Percentiles rank a stretch among this genome's conserved stretches.
These are phyloP conservation scores for Laterallus jamaicensis DNA, from an alignment of 2,113 vertebrate genomes.

Conservation along the genomic window DNA sequence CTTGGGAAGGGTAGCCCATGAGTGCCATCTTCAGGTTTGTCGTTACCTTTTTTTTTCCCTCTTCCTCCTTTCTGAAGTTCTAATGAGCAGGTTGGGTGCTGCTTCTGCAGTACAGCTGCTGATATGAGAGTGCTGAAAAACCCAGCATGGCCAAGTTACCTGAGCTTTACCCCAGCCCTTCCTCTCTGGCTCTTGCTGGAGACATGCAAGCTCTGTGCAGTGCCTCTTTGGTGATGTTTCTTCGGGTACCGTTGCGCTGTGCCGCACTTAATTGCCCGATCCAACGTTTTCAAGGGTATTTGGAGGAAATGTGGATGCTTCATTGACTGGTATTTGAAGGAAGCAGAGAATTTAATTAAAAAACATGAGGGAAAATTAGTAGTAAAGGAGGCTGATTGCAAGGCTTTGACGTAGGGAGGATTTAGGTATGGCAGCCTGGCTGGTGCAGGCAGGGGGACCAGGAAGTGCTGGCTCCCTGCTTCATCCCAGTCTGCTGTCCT, in stretches of 20 bases:
- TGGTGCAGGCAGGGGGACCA: neutral
- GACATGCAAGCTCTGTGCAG: neutral
- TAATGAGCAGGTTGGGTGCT: neutral
- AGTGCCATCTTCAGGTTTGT: constrained; percentile 65
- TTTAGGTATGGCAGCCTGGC: neutral
- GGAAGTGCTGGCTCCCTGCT: neutral
- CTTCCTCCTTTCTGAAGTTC: neutral
- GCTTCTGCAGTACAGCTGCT: neutral
- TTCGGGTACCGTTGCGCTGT: neutral
- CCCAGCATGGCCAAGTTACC: neutral
- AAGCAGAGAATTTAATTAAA: constrained; percentile 76
- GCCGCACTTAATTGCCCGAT: constrained; percentile 31
- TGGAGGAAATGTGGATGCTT: constrained; percentile 75
- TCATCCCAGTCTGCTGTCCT: neutral
- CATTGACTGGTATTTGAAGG: constrained; percentile 74
- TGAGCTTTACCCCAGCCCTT: neutral
- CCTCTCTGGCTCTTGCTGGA: neutral
- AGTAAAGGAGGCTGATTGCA: constrained; percentile 62
- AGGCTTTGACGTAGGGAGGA: neutral
- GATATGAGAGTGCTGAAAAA: neutral
- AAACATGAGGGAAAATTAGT: constrained; percentile 76
- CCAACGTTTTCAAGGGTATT: constrained; percentile 75
- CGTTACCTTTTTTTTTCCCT: neutral
- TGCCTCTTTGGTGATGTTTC: constrained; percentile 2
- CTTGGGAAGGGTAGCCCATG: constrained; percentile 53